Conservation (phyloP, 35 echinoderm and acorn worm species). For the Apostichopus californicus region DNA sequence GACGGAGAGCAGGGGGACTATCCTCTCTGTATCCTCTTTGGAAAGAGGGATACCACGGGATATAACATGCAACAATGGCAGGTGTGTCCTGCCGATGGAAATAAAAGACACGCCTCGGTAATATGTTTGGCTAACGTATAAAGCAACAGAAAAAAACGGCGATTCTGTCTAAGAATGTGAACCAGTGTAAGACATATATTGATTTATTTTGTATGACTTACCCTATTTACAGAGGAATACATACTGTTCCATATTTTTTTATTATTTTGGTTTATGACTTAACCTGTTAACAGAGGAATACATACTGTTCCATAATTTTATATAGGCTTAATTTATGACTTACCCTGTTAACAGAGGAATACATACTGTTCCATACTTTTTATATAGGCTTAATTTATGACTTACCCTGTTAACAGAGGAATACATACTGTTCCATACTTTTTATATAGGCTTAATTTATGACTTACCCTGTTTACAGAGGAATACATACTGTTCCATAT, state of each 20-base stretch:
- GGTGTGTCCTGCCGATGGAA: slow-evolving; percentile 54
- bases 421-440: too few relatives aligned
- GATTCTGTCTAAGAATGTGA: background rate
- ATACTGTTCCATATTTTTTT: slow-evolving; percentile 16
- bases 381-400: background rate
- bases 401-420: too few relatives aligned
- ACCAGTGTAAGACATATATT: background rate
- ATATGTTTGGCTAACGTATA: background rate
- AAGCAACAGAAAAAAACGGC: background rate
- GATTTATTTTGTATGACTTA: slow-evolving; percentile 15
- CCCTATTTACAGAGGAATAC: slow-evolving; percentile 73
- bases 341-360: slow-evolving; percentile 80
- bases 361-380: slow-evolving; percentile 35
- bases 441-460: background rate
- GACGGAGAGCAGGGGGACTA: slow-evolving; percentile 83
- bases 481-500: slow-evolving; percentile 46
- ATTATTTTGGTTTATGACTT: background rate
- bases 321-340: background rate
- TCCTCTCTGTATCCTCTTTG: slow-evolving; percentile 62
- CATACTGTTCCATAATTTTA: slow-evolving; percentile 31
- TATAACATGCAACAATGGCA: slow-evolving; percentile 77
- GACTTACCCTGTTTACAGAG: slow-evolving; percentile 80
- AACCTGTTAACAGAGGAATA: slow-evolving; percentile 77
- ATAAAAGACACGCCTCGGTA: background rate
- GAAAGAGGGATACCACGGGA: slow-evolving; percentile 75